Conservation (phyloP, 1,140 invertebrate genomes). For the Pseudobourletiella spinata region DNA sequence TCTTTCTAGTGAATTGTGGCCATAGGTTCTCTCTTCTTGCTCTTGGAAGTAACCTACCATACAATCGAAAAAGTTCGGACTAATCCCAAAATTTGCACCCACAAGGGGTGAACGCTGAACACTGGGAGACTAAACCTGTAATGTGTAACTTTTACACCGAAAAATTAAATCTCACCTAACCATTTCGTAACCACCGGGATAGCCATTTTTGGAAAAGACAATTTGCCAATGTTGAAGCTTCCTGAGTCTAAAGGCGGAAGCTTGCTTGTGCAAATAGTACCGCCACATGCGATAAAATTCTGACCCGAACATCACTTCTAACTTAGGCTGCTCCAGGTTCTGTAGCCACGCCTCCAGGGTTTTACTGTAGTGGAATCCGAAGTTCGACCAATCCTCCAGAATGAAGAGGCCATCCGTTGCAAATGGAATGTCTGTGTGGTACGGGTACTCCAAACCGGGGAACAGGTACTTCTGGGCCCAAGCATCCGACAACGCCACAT, state of each 20-base stretch:
- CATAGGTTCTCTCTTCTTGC: too few species aligned
- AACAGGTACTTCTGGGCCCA: constrained; percentile 27
- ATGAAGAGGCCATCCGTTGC: constrained; percentile 21
- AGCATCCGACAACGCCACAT: background rate
- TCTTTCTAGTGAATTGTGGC: too few species aligned
- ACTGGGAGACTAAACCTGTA: too few species aligned
- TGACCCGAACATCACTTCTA: background rate
- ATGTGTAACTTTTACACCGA: too few species aligned
- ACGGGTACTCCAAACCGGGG: constrained; percentile 15
- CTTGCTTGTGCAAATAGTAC: constrained; percentile 5
- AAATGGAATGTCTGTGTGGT: constrained; percentile 12
- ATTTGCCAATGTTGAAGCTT: constrained; percentile 17
- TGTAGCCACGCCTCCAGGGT: constrained; percentile 11
- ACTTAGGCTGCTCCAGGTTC: constrained; percentile 12
- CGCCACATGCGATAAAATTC: constrained; percentile 22
- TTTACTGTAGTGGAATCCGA: constrained; percentile 5
- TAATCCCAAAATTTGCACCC: too few species aligned
- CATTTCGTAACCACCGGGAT: constrained; percentile 12
- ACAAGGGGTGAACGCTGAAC: too few species aligned
- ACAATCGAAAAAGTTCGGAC: too few species aligned
- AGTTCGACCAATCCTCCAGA: constrained; percentile 23
- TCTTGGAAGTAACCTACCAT: too few species aligned
- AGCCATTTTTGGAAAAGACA: constrained; percentile 21
- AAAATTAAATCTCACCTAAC: constrained; percentile 12
- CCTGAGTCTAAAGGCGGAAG: constrained; percentile 9